Evolutionary conservation across 1,140 invertebrate genomes (phyloP).

Genomic region (Carcinoscorpius rotundicauda): DNA sequence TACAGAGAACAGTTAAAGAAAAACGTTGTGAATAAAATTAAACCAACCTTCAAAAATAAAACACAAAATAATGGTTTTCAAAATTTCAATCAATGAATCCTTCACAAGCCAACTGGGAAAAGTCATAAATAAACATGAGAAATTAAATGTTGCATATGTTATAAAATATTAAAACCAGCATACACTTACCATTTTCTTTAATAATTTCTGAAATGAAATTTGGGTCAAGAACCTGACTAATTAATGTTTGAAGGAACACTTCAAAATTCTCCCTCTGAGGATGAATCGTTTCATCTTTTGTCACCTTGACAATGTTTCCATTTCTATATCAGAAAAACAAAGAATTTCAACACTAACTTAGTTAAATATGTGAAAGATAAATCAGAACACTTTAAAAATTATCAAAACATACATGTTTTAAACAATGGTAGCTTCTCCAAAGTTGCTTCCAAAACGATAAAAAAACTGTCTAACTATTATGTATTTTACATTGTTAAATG

Average conservation of each 20-base stretch:
- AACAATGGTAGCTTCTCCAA: not conserved
- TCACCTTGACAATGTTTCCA: not conserved
- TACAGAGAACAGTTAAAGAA: too few species aligned
- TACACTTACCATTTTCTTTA: conserved; percentile 61
- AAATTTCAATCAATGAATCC: too few species aligned
- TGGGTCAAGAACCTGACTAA: conserved; percentile 74
- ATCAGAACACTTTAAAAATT: not conserved
- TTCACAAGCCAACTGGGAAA: too few species aligned
- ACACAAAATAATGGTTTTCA: too few species aligned
- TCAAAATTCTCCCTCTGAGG: conserved; percentile 57
- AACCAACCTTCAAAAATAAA: too few species aligned
- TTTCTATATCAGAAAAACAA: not conserved
- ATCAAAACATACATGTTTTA: not conserved
- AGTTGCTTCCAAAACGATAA: not conserved
- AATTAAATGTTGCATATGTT: not conserved
- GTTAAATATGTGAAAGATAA: not conserved
- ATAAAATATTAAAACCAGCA: not conserved
- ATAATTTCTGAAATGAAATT: conserved; percentile 80
- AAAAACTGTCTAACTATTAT: not conserved
- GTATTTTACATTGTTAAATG: too few species aligned
- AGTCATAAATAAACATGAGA: too few species aligned
- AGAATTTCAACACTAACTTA: not conserved
- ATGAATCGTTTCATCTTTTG: conserved; percentile 16
- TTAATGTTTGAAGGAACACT: conserved; percentile 79
- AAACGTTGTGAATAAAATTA: too few species aligned